Evolutionary conservation across 2,113 vertebrate genomes (phyloP), one percentile per base, ranked within the genome.

Genomic region (Nyctereutes procyonoides): DNA sequence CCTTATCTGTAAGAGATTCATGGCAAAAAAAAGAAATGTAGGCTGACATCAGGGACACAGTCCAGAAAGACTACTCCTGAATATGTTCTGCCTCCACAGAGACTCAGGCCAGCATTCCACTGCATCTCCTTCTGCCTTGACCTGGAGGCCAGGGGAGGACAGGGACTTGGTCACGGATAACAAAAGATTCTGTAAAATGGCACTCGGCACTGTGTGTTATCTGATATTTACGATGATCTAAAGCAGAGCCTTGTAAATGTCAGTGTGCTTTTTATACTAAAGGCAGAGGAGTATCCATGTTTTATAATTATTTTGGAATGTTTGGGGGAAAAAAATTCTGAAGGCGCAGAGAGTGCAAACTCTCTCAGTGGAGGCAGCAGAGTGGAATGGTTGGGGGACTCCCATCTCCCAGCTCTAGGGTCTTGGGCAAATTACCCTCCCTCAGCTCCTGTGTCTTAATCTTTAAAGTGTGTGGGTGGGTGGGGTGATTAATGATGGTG

Each of bases 281-380:
- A 90, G 62, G n/a, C 69, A 69, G 81, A 92, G 35, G n/a, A 65
- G 60, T 48, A 22, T 58, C 5, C 14, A 2, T 63, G 35, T 89
- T 67, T 62, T 69, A 56, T 55, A 63, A 84, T 84, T 58, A 85
- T 28, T 93, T 96, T 88, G 51, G 63, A 95, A 85, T 88, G 38
- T 91, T 69, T 82, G 32, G 24, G 62, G 32, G 22, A 14, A 14
- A 63, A 60, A 51, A 62, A 20, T 22, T 80, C 13, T 38, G 56
- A 76, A 89, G 30, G 17, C 8, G 0, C 26, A 8, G 38, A 35
- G 26, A 85, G 56, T 67, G 65, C 32, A 74, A 71, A 15, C 62
- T 80, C 73, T 93, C 22, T 53, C 82, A 19, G 0, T 38, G 53
- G n/a, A 58, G 22, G 67, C 62, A 69, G 15, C 20, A n/a, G 76